Percentiles rank a stretch among this genome's conserved stretches.
These are phyloP conservation scores for Drosophila sordidapex DNA, from an alignment of 2,888 invertebrate genomes.

Conservation along the genomic window DNA sequence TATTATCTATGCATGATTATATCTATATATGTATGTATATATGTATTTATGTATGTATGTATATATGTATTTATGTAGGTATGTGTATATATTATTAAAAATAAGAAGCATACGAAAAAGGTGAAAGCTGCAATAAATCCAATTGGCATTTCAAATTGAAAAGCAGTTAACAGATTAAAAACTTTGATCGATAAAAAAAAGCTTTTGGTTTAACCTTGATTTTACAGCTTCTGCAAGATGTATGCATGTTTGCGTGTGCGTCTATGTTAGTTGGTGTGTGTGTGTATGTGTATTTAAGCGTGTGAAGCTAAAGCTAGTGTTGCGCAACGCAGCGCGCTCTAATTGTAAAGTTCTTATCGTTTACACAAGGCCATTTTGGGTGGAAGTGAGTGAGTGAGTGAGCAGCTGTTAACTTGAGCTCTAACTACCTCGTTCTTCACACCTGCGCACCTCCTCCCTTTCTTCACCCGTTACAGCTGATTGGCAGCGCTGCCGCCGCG, in stretches of 20 bases:
- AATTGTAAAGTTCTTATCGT: conserved; percentile 52
- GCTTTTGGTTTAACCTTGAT: conserved; percentile 34
- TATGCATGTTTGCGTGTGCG: background rate
- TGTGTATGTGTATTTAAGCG: background rate
- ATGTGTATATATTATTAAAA: background rate
- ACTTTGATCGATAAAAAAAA: conserved; percentile 10
- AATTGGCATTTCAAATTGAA: conserved; percentile 19
- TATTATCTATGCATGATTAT: conserved; percentile 17
- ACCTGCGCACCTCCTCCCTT: conserved; percentile 33
- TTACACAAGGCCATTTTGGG: conserved; percentile 39
- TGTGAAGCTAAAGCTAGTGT: conserved; percentile 17
- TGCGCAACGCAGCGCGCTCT: conserved; percentile 42
- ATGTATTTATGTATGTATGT: background rate
- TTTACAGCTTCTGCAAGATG: conserved; percentile 4
- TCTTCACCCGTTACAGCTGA: conserved; percentile 44
- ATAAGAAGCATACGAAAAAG: background rate
- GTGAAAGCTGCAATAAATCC: conserved; percentile 25
- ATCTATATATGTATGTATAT: background rate
- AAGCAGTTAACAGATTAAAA: background rate
- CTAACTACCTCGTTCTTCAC: conserved; percentile 30
- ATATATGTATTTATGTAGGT: background rate
- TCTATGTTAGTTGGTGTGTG: background rate
- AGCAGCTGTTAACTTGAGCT: conserved; percentile 41
- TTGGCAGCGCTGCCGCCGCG: conserved; percentile 48
- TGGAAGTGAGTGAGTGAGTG: conserved; percentile 12